Conservation (phyloP, 2,113 vertebrate genomes). For the Pogona vitticeps region DNA sequence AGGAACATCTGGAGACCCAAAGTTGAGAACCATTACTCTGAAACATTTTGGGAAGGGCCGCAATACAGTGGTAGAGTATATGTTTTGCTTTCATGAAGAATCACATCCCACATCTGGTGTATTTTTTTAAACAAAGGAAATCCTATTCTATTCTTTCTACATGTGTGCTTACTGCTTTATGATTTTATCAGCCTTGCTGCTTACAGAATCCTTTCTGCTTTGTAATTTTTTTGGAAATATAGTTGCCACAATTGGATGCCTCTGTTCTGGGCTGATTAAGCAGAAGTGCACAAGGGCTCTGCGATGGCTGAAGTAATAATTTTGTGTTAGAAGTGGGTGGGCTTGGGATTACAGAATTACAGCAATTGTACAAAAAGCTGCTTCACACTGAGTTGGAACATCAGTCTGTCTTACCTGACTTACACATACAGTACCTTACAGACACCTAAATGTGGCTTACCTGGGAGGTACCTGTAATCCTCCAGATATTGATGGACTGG, state of each 20-base stretch:
- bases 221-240: neutral
- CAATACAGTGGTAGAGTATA: neutral
- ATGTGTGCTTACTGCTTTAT: neutral
- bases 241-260: neutral
- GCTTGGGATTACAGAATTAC: neutral
- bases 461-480: too few species aligned
- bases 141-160: neutral
- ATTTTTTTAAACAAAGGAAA: neutral
- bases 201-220: neutral
- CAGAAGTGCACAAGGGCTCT: neutral
- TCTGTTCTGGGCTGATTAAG: neutral
- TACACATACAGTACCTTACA: too few species aligned
- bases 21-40: neutral
- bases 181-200: neutral
- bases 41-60: neutral
- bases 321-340: neutral
- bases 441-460: too few species aligned
- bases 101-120: neutral
- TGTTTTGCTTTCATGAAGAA: neutral
- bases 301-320: neutral
- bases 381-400: neutral
- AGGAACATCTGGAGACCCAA: too few species aligned
- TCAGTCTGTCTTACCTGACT: neutral
- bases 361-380: neutral
- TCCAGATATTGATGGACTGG: too few species aligned